Evolutionary conservation across 92 coral and sea anemone genomes (phyloP), one percentile per base, ranked within the genome.

Genomic region (Pocillopora grandis): DNA sequence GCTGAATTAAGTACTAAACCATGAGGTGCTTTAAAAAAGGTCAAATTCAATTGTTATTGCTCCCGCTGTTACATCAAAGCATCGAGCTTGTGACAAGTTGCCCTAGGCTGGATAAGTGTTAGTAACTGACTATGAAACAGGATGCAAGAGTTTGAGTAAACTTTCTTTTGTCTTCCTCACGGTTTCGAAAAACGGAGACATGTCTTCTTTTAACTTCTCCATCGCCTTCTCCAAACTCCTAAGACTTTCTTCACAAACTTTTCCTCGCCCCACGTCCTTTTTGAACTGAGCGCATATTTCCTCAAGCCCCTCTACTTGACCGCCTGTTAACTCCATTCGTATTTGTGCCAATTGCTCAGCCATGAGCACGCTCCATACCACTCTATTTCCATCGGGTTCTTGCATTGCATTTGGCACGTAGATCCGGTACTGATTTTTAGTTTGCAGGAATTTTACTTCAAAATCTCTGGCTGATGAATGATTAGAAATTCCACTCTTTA

Each of bases 281-380:
- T 78, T 64, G 63, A 89, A 91, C 17, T 86, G 80, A 3, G 58
- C 42, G 31, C 58, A 76, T 52, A 89, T 62, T 9, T 52, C 17
- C 20, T 18, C 20, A 65, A 89, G 58, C 19, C 10, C 86, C 10
- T 78, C 13, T 12, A 14, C 20, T 61, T 91, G 63, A 5, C 52
- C 62, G 27, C 82, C 76, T 10, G 62, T 58, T 23, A 91, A 66
- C 15, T 87, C 92, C 18, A 23, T 48, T 9, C 68, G 73, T 59
- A 86, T 17, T 21, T 33, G 61, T 13, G 55, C 86, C 76, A 91
- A 35, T 84, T 91, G 85, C 36, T 86, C 92, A 0, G 94, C 94
- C 55, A 91, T 66, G 14, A 91, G 23, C 21, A 86, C 90, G 76
- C 87, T 85, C 92, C 94, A 91, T 35, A 82, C 80, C 42, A 89